Conservation (phyloP, 2,797 vertebrate species). For the Bryconaethiops microstoma region DNA sequence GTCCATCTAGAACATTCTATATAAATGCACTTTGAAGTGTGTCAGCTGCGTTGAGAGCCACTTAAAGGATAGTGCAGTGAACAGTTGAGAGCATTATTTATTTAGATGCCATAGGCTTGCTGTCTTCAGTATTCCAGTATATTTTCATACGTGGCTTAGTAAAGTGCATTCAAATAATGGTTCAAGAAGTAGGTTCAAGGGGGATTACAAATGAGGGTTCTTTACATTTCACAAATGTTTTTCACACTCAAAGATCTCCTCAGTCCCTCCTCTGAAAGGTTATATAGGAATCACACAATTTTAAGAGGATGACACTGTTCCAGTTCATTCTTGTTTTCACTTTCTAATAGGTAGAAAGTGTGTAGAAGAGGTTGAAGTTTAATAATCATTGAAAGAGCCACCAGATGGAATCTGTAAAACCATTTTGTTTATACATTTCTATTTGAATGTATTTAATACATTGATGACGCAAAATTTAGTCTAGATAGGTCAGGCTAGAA, state of each 20-base stretch:
- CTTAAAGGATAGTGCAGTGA: conserved; percentile 68
- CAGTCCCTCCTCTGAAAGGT: too few relatives aligned
- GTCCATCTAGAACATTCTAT: conserved; percentile 30
- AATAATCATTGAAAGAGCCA: too few relatives aligned
- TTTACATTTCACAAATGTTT: too few relatives aligned
- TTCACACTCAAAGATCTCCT: too few relatives aligned
- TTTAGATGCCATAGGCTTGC: conserved; percentile 77
- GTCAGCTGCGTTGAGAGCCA: conserved; percentile 68
- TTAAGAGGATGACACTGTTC: conserved; percentile 64
- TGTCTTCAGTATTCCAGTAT: conserved; percentile 80
- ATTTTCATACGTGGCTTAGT: conserved; percentile 78
- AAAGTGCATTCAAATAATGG: conserved; percentile 71
- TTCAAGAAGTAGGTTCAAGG: too few relatives aligned
- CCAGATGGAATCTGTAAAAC: neutral
- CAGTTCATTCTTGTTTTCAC: conserved; percentile 43
- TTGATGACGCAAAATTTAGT: neutral
- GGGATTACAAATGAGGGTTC: too few relatives aligned
- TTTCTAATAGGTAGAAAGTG: conserved; percentile 1
- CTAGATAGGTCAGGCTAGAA: neutral
- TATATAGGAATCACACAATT: neutral
- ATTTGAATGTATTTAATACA: too few relatives aligned
- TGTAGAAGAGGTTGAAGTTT: too few relatives aligned
- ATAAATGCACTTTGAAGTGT: conserved; percentile 65
- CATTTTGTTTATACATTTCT: neutral
- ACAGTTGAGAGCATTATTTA: conserved; percentile 77